Evolutionary conservation across 2,113 vertebrate genomes (phyloP).

Genomic region (Terrapene triunguis): DNA sequence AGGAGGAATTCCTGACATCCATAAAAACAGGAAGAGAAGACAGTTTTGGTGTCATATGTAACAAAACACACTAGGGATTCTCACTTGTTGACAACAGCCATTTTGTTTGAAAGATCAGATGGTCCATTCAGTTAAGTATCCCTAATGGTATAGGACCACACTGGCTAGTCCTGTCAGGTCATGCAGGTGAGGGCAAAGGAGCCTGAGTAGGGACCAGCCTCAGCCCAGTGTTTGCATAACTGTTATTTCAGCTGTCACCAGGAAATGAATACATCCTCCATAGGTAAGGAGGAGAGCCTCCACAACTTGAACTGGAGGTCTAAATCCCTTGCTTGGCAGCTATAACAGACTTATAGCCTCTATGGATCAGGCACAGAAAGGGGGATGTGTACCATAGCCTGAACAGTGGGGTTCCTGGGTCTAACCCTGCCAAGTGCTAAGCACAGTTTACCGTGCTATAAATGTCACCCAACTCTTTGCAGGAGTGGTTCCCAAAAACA

Average conservation of each 20-base stretch:
- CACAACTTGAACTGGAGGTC: conserved; percentile 18
- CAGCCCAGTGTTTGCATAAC: not conserved
- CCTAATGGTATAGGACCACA: not conserved
- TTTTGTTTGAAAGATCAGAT: not conserved
- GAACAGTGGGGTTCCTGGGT: conserved; percentile 2
- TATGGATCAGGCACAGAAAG: not conserved
- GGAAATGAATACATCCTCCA: not conserved
- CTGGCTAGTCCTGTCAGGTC: rapidly evolving
- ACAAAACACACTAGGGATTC: not conserved
- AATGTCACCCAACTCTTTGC: conserved; percentile 27
- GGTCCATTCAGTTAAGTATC: not conserved
- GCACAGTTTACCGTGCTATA: not conserved
- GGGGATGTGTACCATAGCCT: conserved; percentile 25
- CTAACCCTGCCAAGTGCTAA: not conserved
- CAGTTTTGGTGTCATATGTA: not conserved
- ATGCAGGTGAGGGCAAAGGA: not conserved
- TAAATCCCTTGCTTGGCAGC: not conserved
- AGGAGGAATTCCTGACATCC: rapidly evolving
- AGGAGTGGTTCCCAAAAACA: not conserved
- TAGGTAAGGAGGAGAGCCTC: not conserved
- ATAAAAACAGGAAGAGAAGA: not conserved
- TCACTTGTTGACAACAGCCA: not conserved
- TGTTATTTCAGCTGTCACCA: not conserved
- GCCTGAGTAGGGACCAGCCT: not conserved
- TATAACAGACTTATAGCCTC: not conserved